A percentile compares a stretch with the other conserved stretches of the same genome.
Evolutionary conservation across 1,140 invertebrate species (phyloP).

Genomic region (Brachionus rotundiformis): DNA sequence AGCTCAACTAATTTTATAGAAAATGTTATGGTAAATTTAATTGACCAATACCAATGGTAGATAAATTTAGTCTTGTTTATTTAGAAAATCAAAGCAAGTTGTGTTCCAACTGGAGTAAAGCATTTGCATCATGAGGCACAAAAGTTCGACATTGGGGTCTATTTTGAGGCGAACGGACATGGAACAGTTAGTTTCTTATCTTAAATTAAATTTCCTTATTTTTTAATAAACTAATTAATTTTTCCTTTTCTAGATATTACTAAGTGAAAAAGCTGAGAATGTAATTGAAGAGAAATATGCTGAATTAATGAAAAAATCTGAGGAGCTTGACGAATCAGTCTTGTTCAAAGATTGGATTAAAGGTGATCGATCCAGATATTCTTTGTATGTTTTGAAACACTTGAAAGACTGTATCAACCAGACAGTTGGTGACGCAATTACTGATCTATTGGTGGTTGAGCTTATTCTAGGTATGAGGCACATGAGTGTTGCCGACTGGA

Average conservation of each 20-base stretch:
- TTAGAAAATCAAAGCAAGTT: slow-evolving; percentile 81
- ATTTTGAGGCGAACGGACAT: slow-evolving; percentile 99
- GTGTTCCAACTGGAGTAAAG: slow-evolving; percentile 94
- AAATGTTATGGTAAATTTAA: slow-evolving; percentile 72
- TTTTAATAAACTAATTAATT: neutral
- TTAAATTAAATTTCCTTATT: neutral
- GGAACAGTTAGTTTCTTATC: slow-evolving; percentile 75
- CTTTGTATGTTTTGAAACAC: slow-evolving; percentile 51
- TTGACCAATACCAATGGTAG: neutral
- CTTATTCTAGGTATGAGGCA: slow-evolving; percentile 78
- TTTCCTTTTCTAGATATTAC: slow-evolving; percentile 58
- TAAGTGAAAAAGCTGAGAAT: slow-evolving; percentile 59
- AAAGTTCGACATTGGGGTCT: slow-evolving; percentile 90
- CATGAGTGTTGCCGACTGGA: slow-evolving; percentile 79
- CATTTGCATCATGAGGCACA: slow-evolving; percentile 86
- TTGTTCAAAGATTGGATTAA: slow-evolving; percentile 57
- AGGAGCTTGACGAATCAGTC: neutral
- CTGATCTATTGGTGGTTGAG: slow-evolving; percentile 90
- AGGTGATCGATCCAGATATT: slow-evolving; percentile 53
- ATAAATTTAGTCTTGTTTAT: neutral
- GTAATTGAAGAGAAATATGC: slow-evolving; percentile 53
- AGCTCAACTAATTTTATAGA: slow-evolving; percentile 88
- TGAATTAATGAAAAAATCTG: slow-evolving; percentile 55
- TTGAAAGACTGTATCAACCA: slow-evolving; percentile 72
- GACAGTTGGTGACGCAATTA: slow-evolving; percentile 93